Conservation (phyloP, 2,888 invertebrate genomes). For the Drosophila kambysellisi region DNA sequence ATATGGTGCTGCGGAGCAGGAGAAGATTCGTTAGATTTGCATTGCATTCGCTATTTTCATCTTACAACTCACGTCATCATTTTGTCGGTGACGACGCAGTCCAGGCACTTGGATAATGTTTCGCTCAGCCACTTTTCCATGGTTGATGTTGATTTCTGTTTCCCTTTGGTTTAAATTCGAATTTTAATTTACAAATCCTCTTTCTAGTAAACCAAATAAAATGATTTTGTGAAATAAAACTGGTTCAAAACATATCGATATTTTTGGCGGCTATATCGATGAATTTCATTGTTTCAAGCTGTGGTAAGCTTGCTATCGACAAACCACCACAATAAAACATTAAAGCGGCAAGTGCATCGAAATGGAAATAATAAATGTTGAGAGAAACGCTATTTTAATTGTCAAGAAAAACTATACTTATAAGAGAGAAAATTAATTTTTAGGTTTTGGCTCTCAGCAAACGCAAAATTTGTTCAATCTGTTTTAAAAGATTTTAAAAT, state of each 20-base stretch:
- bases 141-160: background rate
- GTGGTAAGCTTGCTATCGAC: background rate
- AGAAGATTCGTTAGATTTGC: background rate
- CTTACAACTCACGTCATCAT: conserved; percentile 87
- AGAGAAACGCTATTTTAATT: background rate
- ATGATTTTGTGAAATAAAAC: conserved; percentile 16
- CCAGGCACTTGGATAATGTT: conserved; percentile 88
- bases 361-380: background rate
- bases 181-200: background rate
- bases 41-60: background rate
- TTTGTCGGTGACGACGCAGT: conserved; percentile 89
- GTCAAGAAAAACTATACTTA: background rate
- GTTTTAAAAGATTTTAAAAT: background rate
- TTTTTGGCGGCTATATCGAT: background rate
- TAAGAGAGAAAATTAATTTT: background rate
- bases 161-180: background rate
- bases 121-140: conserved; percentile 90
- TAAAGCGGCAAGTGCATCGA: background rate
- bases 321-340: background rate
- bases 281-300: background rate
- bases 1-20: conserved; percentile 88
- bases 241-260: conserved; percentile 17
- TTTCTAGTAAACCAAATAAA: background rate
- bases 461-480: background rate
- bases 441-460: background rate